phyloP scores from a whole-genome alignment of 2,113 vertebrate species.

The Galeopterus variegatus region DNA sequence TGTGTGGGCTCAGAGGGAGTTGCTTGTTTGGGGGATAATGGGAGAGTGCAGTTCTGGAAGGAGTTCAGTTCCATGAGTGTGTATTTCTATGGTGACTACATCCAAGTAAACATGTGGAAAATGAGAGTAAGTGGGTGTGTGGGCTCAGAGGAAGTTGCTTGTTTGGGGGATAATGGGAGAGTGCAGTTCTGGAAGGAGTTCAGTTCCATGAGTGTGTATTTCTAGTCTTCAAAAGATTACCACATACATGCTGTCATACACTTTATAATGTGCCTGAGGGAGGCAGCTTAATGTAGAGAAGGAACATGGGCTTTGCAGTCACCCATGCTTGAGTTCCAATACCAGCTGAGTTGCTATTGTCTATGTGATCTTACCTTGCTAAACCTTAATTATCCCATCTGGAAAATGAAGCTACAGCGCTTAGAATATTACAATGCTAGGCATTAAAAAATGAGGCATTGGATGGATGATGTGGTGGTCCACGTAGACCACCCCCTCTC shows the following conservation, averaged over 20 bases:
- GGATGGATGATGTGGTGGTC: background rate
- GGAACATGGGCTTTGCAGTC: conserved; percentile 23
- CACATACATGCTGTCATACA: conserved; percentile 80
- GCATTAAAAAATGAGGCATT: background rate
- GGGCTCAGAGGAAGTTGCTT: conserved; percentile 67
- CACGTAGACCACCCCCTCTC: background rate
- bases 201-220: conserved; percentile 74
- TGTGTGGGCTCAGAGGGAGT: conserved; percentile 71
- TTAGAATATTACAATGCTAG: background rate
- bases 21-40: conserved; percentile 68
- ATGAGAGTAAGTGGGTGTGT: conserved; percentile 75
- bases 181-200: conserved; percentile 72
- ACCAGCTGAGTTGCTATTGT: background rate
- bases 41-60: conserved; percentile 69
- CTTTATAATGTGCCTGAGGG: conserved; percentile 73
- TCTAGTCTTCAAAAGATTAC: conserved; percentile 80
- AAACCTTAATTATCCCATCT: background rate
- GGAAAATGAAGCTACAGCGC: background rate
- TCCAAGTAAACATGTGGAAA: conserved; percentile 81
- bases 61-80: conserved; percentile 71
- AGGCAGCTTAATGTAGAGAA: conserved; percentile 41
- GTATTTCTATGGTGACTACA: conserved; percentile 78
- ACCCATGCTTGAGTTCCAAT: background rate
- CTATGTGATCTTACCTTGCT: background rate
- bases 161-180: conserved; percentile 65